A percentile compares a stretch with the other conserved stretches of the same genome.
phyloP scores from a whole-genome alignment of 1,140 invertebrate species.

The Eueides isabella region DNA sequence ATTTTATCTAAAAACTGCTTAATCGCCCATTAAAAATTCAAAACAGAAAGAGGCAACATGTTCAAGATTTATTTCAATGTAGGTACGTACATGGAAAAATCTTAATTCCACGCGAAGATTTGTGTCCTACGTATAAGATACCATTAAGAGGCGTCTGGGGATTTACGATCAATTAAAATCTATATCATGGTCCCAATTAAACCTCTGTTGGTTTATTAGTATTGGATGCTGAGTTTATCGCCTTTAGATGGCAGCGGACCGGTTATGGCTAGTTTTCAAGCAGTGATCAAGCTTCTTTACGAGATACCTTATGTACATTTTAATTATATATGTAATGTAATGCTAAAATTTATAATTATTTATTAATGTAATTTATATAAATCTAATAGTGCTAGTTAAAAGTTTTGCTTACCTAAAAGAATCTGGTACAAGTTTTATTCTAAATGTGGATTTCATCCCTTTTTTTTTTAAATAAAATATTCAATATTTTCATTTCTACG shows the following conservation, averaged over 20 bases:
- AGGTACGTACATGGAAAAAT: slow-evolving; percentile 52
- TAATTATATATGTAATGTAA: neutral
- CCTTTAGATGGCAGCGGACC: slow-evolving; percentile 44
- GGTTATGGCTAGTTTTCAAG: slow-evolving; percentile 32
- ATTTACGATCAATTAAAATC: slow-evolving; percentile 80
- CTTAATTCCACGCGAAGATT: slow-evolving; percentile 60
- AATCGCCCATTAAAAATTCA: slow-evolving; percentile 47
- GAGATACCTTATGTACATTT: neutral
- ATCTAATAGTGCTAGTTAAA: no score
- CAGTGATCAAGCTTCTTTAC: neutral
- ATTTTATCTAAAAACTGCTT: slow-evolving; percentile 39
- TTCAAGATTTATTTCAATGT: slow-evolving; percentile 40
- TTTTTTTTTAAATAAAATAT: no score
- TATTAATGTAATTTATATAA: neutral
- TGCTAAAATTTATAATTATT: neutral
- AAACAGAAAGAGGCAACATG: slow-evolving; percentile 37
- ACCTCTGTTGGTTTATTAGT: slow-evolving; percentile 67
- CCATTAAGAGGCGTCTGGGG: slow-evolving; percentile 55
- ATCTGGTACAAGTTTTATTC: no score
- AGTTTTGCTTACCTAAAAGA: no score
- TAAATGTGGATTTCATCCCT: no score
- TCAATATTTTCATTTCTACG: no score
- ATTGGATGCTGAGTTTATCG: slow-evolving; percentile 62
- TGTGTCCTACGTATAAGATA: slow-evolving; percentile 49
- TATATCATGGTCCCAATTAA: slow-evolving; percentile 76